phyloP scores from a whole-genome alignment of 2,797 vertebrate species.

The Neosilurus hyrtlii region DNA sequence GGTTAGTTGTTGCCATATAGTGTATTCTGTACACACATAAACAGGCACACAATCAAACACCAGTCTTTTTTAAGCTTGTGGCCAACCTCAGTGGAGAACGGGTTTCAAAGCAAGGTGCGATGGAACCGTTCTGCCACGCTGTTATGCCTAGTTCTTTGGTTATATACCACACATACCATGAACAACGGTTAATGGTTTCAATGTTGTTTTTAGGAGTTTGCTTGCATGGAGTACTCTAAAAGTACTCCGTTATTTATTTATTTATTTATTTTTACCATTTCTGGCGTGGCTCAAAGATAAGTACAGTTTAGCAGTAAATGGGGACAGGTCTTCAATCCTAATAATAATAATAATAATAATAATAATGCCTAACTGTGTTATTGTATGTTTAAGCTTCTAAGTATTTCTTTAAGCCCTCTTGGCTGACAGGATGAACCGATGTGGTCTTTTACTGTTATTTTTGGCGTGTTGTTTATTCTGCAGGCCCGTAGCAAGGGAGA shows the following conservation, averaged over 20 bases:
- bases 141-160: background rate
- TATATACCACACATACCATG: background rate
- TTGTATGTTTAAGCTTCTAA: background rate
- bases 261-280: background rate
- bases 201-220: background rate
- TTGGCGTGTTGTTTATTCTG: background rate
- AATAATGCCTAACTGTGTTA: background rate
- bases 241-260: background rate
- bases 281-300: background rate
- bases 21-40: background rate
- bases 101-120: background rate
- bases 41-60: background rate
- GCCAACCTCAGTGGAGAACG: too few species aligned
- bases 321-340: background rate
- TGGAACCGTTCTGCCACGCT: background rate
- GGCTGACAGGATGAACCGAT: background rate
- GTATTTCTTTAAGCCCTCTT: background rate
- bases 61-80: background rate
- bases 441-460: background rate
- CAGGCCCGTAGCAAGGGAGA: too few species aligned
- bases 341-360: background rate
- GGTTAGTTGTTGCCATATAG: background rate
- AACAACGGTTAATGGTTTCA: background rate
- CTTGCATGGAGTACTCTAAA: too few species aligned
- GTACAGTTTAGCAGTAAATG: background rate